Evolutionary conservation across 2,888 invertebrate species (phyloP), one percentile per base, ranked within the genome.

Genomic region (Cheilosia impressa): DNA sequence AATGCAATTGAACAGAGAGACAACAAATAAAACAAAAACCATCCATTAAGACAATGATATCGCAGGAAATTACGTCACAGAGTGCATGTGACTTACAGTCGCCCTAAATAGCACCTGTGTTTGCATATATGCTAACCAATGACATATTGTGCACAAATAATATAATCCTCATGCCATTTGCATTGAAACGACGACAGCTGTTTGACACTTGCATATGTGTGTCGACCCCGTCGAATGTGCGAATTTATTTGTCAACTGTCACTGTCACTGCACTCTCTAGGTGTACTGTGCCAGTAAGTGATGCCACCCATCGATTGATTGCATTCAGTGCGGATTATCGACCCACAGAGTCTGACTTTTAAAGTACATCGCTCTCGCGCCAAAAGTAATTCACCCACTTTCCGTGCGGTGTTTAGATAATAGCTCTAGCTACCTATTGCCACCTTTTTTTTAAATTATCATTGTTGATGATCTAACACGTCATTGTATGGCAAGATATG

Each of bases 141-240:
- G 82, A 78, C 72, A 66, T 62, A 63, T 62, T 62, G 45, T 58
- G 45, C 53, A 62, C 19, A 62, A 53, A 27, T 6, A n/a, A 41
- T 22, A 63, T 19, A 15, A 62, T 68, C 62, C 71, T 57, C 73
- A 83, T 79, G 83, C 58, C 79, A 83, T 55, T 77, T 60, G 41
- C 58, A 71, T 47, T 22, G 50, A 27, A 58, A 55, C 65, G 50
- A 50, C 76, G 43, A 41, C 47, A 47, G 27, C 27, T 27, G 27
- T 10, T 13, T 22, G 31, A 27, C 65, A 24, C 17, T 34, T 63
- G 63, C 31, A 63, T n/a, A n/a, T 50, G 19, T 62, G n/a, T 43
- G 52, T 47, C 52, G 62, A 78, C 83, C 69, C 79, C 63, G 13
- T 38, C 13, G 13, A 38, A 38, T 13, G 38, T 38, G 38, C 38